Evolutionary conservation across 2,113 vertebrate species (phyloP).

Genomic region (Pholis gunnellus): DNA sequence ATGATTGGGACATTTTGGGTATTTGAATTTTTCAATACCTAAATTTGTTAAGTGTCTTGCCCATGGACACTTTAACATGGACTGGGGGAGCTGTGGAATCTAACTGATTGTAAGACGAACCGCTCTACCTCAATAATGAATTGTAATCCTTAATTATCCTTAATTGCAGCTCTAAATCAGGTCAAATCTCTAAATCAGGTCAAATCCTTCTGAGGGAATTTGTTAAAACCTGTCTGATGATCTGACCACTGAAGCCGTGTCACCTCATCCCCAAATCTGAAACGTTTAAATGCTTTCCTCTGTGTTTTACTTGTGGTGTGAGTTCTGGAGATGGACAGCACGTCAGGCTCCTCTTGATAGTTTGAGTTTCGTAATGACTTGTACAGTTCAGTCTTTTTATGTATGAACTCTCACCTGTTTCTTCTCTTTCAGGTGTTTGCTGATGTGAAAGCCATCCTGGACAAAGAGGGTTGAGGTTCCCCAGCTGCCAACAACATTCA

Average conservation of each 20-base stretch:
- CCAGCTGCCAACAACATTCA: slow-evolving; percentile 51
- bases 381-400: neutral
- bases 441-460: slow-evolving; percentile 91
- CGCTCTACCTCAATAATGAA: neutral
- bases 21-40: too few relatives aligned
- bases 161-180: neutral
- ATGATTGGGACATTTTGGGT: too few relatives aligned
- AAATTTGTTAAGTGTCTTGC: too few relatives aligned
- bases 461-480: slow-evolving; percentile 87
- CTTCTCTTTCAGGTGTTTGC: slow-evolving; percentile 90
- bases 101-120: too few relatives aligned
- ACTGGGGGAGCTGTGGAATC: too few relatives aligned
- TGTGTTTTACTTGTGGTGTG: neutral
- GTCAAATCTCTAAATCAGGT: neutral
- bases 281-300: neutral
- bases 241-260: neutral
- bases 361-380: neutral
- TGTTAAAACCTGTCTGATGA: too few relatives aligned
- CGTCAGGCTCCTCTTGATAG: neutral
- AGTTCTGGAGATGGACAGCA: neutral
- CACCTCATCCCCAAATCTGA: neutral
- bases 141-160: neutral
- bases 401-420: neutral
- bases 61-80: too few relatives aligned
- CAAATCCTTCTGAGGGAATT: neutral